Evolutionary conservation across 2,113 vertebrate species (phyloP).

Genomic region (Solea senegalensis): DNA sequence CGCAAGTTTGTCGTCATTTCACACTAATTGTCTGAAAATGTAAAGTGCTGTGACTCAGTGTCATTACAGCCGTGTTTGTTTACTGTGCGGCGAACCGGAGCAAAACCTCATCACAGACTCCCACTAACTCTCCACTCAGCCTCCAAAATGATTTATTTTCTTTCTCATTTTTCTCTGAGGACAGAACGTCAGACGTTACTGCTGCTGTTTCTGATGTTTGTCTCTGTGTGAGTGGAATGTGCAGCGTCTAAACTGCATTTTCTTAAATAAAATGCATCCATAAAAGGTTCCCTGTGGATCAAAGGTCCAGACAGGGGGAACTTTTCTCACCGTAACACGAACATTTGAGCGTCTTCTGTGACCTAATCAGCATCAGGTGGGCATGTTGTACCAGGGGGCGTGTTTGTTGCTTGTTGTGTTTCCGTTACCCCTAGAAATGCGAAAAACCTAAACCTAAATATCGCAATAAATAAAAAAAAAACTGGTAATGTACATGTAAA

Average conservation of each 20-base stretch:
- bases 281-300: slow-evolving; percentile 12
- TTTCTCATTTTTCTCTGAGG: too few species aligned
- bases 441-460: too few species aligned
- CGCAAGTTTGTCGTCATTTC: background rate
- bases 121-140: slow-evolving; percentile 21
- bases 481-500: too few species aligned
- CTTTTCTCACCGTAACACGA: too few species aligned
- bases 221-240: background rate
- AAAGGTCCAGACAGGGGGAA: background rate
- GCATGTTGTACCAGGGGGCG: too few species aligned
- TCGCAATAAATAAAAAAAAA: too few species aligned
- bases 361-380: too few species aligned
- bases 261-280: slow-evolving; percentile 2
- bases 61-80: slow-evolving; percentile 29
- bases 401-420: too few species aligned
- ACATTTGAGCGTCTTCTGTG: too few species aligned
- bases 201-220: background rate
- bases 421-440: too few species aligned
- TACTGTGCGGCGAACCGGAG: slow-evolving; percentile 30
- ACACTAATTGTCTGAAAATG: background rate
- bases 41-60: slow-evolving; percentile 5
- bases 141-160: too few species aligned
- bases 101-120: slow-evolving; percentile 37
- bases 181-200: too few species aligned
- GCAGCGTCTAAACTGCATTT: background rate